Evolutionary conservation across 2,888 invertebrate species (phyloP).

Genomic region (Ashinkailepas kermadecensis): DNA sequence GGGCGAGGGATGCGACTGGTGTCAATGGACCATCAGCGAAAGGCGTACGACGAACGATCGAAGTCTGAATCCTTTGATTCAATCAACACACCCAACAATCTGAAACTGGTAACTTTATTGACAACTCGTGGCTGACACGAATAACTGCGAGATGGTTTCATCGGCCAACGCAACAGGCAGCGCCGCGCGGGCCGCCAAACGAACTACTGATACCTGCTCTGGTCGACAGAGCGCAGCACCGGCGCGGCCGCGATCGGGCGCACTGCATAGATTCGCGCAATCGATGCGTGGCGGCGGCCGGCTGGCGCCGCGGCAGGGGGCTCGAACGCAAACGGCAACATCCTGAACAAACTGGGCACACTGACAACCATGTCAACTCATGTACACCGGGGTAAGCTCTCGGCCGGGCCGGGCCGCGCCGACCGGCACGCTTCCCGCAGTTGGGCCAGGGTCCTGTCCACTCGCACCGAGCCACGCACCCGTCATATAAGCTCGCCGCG

Average conservation of each 20-base stretch:
- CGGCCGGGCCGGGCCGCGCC: neutral
- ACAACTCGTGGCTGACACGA: neutral
- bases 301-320: neutral
- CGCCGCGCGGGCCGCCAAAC: neutral
- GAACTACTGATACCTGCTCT: too few species aligned
- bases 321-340: neutral
- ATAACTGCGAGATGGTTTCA: neutral
- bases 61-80: too few species aligned
- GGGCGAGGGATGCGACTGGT: too few species aligned
- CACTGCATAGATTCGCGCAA: neutral
- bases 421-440: neutral
- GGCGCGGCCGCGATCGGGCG: neutral
- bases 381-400: neutral
- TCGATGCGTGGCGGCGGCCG: neutral
- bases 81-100: too few species aligned
- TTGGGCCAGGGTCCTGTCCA: too few species aligned
- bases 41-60: too few species aligned
- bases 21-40: too few species aligned
- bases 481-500: too few species aligned
- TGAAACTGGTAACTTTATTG: constrained; percentile 19
- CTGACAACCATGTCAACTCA: neutral
- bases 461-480: too few species aligned
- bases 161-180: neutral
- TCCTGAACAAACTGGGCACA: neutral
- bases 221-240: neutral